phyloP scores from a whole-genome alignment of 2,888 invertebrate genomes.

The Eurois occulta region DNA sequence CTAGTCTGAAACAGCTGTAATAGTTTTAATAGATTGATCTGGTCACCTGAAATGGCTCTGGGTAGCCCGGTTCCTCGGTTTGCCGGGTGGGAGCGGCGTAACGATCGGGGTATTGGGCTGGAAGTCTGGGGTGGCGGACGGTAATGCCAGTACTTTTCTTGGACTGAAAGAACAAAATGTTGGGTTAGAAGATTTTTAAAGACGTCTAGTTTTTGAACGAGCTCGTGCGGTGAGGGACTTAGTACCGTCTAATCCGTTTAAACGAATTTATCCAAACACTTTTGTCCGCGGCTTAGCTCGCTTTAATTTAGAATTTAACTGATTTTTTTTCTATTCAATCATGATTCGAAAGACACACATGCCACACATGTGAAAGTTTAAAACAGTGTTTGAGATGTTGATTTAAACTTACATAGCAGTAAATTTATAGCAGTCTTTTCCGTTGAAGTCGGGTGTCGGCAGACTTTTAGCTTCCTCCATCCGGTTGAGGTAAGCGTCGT shows the following conservation, averaged over 20 bases:
- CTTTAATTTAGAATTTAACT: too few relatives aligned
- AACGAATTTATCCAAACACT: too few relatives aligned
- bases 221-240: not conserved
- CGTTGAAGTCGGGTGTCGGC: slow-evolving; percentile 71
- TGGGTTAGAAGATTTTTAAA: too few relatives aligned
- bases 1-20: not conserved
- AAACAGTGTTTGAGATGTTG: too few relatives aligned
- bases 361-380: too few relatives aligned
- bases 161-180: slow-evolving; percentile 75
- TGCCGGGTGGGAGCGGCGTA: slow-evolving; percentile 44
- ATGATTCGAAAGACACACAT: too few relatives aligned
- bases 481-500: slow-evolving; percentile 76
- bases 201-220: not conserved
- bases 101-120: slow-evolving; percentile 73
- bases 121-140: slow-evolving; percentile 77
- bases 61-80: slow-evolving; percentile 86
- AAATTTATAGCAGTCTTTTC: slow-evolving; percentile 77
- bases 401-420: slow-evolving; percentile 76
- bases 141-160: slow-evolving; percentile 74
- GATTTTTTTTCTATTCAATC: too few relatives aligned
- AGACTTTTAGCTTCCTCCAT: slow-evolving; percentile 50
- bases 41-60: slow-evolving; percentile 92
- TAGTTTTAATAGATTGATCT: too few relatives aligned
- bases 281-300: too few relatives aligned
- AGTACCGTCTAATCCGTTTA: too few relatives aligned